A percentile compares a stretch with the other conserved stretches of the same genome.
Conservation (phyloP, 1,140 invertebrate species). For the Laupala kohalensis region DNA sequence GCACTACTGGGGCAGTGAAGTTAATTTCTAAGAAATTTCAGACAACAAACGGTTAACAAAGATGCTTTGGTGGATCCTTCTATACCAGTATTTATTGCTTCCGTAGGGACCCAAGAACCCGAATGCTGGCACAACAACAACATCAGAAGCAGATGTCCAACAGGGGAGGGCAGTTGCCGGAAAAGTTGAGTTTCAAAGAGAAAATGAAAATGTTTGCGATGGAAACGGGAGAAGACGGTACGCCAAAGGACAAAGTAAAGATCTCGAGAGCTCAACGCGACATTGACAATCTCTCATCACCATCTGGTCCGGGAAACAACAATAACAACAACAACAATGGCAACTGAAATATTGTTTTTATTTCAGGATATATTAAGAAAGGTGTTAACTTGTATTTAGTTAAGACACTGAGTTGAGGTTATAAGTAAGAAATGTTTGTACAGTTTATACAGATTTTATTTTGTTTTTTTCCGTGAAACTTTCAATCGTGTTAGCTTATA, state of each 20-base stretch:
- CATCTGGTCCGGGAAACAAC: constrained; percentile 25
- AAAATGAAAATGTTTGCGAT: constrained; percentile 97
- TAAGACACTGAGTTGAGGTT: neutral
- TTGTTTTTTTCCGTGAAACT: no score
- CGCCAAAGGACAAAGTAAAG: constrained; percentile 83
- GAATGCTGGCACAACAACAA: constrained; percentile 63
- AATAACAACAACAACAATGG: neutral
- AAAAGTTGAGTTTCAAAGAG: constrained; percentile 84
- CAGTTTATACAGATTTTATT: neutral
- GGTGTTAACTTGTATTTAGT: neutral
- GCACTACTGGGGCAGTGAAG: no score
- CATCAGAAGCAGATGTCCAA: constrained; percentile 51
- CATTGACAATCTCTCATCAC: constrained; percentile 56
- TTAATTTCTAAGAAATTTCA: no score
- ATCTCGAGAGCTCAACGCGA: constrained; percentile 84
- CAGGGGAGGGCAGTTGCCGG: constrained; percentile 56
- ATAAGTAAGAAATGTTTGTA: neutral
- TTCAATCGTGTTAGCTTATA: no score
- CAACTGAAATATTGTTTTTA: neutral
- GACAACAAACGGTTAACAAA: no score
- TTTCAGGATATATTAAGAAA: neutral
- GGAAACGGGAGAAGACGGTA: constrained; percentile 75
- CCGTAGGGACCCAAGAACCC: constrained; percentile 64
- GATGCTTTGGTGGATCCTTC: no score
- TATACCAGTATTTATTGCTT: no score